Percentiles rank a stretch among this genome's conserved stretches.
Evolutionary conservation across 37 sponge, comb jelly and placozoan species (phyloP).

Genomic region (Aplysina aerophoba): DNA sequence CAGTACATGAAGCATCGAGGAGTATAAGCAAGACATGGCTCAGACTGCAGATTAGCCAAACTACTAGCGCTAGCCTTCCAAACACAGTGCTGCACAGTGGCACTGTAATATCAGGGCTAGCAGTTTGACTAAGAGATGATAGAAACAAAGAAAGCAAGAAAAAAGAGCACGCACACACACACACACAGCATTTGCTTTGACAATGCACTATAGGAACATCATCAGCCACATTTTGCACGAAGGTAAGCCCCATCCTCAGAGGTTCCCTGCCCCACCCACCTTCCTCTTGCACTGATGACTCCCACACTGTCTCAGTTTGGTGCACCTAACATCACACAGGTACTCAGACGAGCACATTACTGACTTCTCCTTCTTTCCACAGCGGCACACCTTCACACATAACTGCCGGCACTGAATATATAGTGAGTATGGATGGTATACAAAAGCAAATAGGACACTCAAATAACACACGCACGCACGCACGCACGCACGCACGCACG

Average conservation of each 20-base stretch:
- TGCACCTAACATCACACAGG: conserved; percentile 86
- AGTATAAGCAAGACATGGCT: no score
- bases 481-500: not conserved
- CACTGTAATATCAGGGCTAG: no score
- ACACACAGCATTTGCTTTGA: no score
- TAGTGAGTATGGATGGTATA: not conserved
- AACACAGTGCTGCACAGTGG: no score
- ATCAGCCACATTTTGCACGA: no score
- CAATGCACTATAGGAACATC: no score
- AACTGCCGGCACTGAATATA: conserved; percentile 74
- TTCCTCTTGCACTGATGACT: conserved; percentile 91
- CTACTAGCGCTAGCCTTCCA: no score
- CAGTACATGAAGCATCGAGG: no score
- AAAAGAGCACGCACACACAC: not conserved
- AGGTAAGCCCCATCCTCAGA: no score
- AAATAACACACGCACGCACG: not conserved
- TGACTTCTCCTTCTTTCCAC: conserved; percentile 72
- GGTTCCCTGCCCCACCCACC: conserved; percentile 56
- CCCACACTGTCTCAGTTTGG: conserved; percentile 75
- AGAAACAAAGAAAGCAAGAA: not conserved
- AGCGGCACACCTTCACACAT: conserved; percentile 66
- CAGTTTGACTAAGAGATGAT: not conserved
- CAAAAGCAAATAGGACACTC: not conserved
- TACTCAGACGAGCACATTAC: conserved; percentile 71
- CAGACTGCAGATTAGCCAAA: no score